Base-by-base conservation (phyloP, 2,888 invertebrate species). In the Panzeria rudis region DNA sequence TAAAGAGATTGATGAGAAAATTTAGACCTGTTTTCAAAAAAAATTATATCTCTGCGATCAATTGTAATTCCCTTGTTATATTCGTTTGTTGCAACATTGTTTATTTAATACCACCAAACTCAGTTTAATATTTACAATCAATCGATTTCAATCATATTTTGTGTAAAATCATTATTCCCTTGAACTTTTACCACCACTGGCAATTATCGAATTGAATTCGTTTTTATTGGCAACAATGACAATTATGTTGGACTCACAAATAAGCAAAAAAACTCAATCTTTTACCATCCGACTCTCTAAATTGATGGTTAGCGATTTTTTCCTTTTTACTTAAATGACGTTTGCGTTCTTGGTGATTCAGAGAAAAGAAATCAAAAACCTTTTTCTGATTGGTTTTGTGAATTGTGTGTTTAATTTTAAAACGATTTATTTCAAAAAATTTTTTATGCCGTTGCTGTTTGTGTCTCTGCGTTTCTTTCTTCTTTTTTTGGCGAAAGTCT, bases 141-240 rank as follows among this genome's bases (percentile, higher is more conserved):
- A 35, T 61, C 25, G 75, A 20, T 64, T 41, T 73, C 62, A 64
- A 73, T 73, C 73, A 76, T 69, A 32, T 73, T 78, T 82, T 75
- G 13, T 72, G 77, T 69, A 23, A 64, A 82, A 71, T 85, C 82
- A 82, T 78, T 82, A 85, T 85, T 82, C 78, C 50, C 47, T 56
- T 64, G 69, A 85, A 82, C 82, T 75, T 75, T 75, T 85, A 83
- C 78, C 85, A 79, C 59, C 61, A 75, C 50, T 66, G 75, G 52
- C 78, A 78, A 75, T 85, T 85, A 79, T 83, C 47, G 75, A 62
- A 75, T 77, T 72, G 64, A 71, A 75, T 59, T 75, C 20, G 23
- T 8, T 75, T 83, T 82, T 82, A 71, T 85, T 83, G 62, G 59
- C 83, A 71, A 66, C 78, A 85, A 85, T 85, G 83, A 83, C 85